Evolutionary conservation across 2,113 vertebrate genomes (phyloP).

Genomic region (Eulemur macaco): DNA sequence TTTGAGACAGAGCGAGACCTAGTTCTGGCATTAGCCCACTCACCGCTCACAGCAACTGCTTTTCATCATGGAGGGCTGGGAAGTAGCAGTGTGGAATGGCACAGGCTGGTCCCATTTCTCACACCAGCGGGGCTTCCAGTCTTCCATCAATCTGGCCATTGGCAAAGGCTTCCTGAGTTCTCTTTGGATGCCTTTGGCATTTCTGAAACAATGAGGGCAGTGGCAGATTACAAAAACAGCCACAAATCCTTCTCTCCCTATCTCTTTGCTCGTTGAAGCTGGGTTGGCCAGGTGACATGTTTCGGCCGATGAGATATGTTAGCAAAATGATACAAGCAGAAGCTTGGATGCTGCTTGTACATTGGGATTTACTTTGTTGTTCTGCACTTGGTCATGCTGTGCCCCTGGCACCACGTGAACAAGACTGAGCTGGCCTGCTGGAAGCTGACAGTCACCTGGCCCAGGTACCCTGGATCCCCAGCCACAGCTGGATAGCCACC

Average conservation of each 20-base stretch:
- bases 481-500: fast-evolving
- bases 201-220: not conserved
- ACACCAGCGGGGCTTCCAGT: not conserved
- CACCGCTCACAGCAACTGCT: not conserved
- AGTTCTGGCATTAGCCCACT: not conserved
- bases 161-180: not conserved
- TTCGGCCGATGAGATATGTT: not conserved
- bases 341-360: fast-evolving
- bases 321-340: fast-evolving
- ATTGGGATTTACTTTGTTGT: not conserved
- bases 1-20: not conserved
- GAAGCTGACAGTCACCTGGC: not conserved
- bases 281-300: not conserved
- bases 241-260: not conserved
- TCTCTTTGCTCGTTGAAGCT: not conserved
- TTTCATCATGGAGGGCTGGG: not conserved
- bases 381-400: not conserved
- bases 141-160: not conserved
- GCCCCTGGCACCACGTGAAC: fast-evolving
- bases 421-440: not conserved
- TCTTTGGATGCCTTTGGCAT: not conserved
- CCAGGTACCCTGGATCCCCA: too few species aligned
- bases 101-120: not conserved
- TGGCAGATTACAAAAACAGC: not conserved
- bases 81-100: not conserved